phyloP scores from a whole-genome alignment of 2,888 invertebrate genomes.

The Kuschelorhynchus macadamiae region DNA sequence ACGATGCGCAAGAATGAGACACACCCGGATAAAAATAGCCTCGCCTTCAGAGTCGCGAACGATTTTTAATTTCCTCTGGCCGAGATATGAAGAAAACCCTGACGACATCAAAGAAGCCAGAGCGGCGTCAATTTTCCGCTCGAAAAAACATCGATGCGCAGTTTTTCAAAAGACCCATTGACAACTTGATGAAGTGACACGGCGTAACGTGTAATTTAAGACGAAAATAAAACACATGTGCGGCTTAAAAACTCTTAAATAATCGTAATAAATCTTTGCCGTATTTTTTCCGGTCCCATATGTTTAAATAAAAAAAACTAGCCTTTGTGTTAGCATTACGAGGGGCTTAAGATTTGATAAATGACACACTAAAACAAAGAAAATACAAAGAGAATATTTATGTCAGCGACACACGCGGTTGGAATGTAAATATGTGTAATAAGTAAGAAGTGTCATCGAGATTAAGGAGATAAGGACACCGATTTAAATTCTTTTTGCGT shows the following conservation, averaged over 20 bases:
- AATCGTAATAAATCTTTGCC: neutral
- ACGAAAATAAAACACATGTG: slow-evolving; percentile 23
- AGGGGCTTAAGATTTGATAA: neutral
- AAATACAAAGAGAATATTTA: slow-evolving; percentile 12
- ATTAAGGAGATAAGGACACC: neutral
- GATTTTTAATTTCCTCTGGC: too few relatives aligned
- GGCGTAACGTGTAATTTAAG: slow-evolving; percentile 7
- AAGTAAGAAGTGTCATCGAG: slow-evolving; percentile 12
- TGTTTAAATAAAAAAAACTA: too few relatives aligned
- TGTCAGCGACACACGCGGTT: neutral
- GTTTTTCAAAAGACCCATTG: slow-evolving; percentile 16
- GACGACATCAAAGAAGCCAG: neutral
- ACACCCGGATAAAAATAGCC: too few relatives aligned
- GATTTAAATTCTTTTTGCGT: too few relatives aligned
- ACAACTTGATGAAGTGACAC: slow-evolving; percentile 25
- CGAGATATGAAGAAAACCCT: too few relatives aligned
- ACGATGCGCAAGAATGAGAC: too few relatives aligned
- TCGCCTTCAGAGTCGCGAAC: too few relatives aligned
- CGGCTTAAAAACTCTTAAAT: slow-evolving; percentile 17
- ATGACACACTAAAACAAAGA: slow-evolving; percentile 10
- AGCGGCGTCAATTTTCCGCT: too few relatives aligned
- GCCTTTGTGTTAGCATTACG: too few relatives aligned
- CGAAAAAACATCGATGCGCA: too few relatives aligned
- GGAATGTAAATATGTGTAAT: slow-evolving; percentile 16
- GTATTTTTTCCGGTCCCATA: too few relatives aligned